These are phyloP conservation scores for Euura lappo DNA, from an alignment of 1,140 invertebrate genomes.

Conservation along the genomic window DNA sequence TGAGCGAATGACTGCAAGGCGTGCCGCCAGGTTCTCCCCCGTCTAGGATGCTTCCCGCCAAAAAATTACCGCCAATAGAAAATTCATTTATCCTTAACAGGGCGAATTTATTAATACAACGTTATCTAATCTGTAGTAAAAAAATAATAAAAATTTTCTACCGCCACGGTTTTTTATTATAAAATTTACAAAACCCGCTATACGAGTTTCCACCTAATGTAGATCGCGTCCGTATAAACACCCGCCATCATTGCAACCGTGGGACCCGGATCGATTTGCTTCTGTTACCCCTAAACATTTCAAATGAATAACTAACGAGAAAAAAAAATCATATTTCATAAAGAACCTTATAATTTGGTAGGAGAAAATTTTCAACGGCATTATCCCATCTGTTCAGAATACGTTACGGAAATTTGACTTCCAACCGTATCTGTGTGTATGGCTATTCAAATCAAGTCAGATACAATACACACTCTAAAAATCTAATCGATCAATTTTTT, in stretches of 20 bases:
- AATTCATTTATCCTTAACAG: not conserved
- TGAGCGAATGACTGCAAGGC: not conserved
- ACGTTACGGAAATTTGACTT: no score
- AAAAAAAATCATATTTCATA: no score
- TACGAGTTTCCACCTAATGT: not conserved
- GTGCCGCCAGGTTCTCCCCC: constrained; percentile 1
- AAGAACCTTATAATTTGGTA: no score
- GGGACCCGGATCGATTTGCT: not conserved
- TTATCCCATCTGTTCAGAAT: no score
- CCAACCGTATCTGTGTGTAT: no score
- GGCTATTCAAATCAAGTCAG: no score
- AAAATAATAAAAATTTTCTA: constrained; percentile 1
- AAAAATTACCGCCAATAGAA: constrained; percentile 2
- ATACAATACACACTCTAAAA: no score
- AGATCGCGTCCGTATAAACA: not conserved
- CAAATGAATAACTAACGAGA: not conserved
- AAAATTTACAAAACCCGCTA: not conserved
- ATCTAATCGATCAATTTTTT: not conserved
- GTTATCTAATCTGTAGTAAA: not conserved
- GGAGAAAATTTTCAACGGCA: no score
- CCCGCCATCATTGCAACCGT: not conserved
- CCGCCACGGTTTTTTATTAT: not conserved
- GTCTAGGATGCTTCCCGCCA: constrained; percentile 6
- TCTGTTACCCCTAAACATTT: constrained; percentile 5
- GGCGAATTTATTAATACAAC: not conserved